Base-by-base conservation (phyloP, 2,113 vertebrate genomes). In the Leptocoma aspasia region DNA sequence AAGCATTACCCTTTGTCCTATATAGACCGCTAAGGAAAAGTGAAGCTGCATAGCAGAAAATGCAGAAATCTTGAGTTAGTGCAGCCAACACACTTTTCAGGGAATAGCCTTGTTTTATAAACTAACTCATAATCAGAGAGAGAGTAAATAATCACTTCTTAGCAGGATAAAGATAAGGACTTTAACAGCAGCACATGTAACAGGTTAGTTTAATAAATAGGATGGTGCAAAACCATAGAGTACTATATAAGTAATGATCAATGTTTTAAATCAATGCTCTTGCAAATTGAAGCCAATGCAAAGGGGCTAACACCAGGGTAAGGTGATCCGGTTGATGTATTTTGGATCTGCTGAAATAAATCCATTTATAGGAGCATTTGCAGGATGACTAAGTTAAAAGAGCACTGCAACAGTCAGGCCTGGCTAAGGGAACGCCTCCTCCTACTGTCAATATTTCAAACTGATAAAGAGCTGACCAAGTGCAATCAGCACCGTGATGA, bases 381-480 rank as follows among this genome's bases (percentile, higher is more conserved):
- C 93, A 96, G 82, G 86, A 91, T 93, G 92, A 94, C 90, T 85
- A 95, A 96, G 97, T 97, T 96, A 94, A 95, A 95, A 92, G 81
- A 94, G 80, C 91, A 86, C 66, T 47, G 86, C 78, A 83, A 95
- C n/a, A 92, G 89, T 78, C 91, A 93, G 92, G 72, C n/a, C 89
- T 90, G 63, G 68, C 71, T 69, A 65, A 86, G 91, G 94, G 75
- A 97, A 97, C 15, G 37, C 84, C 94, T 94, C 44, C 72, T 97
- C 69, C 78, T 79, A 30, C 91, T 90, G 92, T 83, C 94, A 96
- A 91, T 96, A 96, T 96, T 96, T 97, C 97, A 97, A 90, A 90
- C 79, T 95, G 92, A 95, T 96, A 94, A 97, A 96, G 86, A 97
- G 95, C 95, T 97, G 96, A 96, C 92, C 50, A 89, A 97, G 93